phyloP scores from a whole-genome alignment of 2,797 vertebrate genomes.

The Okamejei kenojei region DNA sequence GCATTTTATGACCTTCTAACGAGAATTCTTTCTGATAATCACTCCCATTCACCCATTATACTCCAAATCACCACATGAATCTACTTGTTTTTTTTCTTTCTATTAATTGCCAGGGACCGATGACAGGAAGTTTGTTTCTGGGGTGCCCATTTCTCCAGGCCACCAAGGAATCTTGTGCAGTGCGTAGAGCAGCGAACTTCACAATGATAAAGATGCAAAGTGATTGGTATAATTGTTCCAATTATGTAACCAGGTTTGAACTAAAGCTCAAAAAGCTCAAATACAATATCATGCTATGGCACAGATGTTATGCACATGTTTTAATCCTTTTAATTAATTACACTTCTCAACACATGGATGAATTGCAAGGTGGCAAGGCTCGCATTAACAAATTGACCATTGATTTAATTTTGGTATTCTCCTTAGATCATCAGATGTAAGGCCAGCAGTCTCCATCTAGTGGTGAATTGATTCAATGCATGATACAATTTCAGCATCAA shows the following conservation, averaged over 20 bases:
- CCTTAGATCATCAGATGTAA: neutral
- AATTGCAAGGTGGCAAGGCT: neutral
- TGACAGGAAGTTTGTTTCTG: neutral
- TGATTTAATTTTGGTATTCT: neutral
- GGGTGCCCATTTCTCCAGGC: neutral
- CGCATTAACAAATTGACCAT: neutral
- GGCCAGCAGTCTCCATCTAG: slow-evolving; percentile 1
- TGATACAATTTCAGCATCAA: neutral
- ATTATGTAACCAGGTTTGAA: neutral
- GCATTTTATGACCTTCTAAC: slow-evolving; percentile 1
- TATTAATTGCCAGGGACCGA: neutral
- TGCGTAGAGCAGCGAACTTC: neutral
- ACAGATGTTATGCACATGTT: neutral
- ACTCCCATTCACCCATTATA: slow-evolving; percentile 18
- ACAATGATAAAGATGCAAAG: neutral
- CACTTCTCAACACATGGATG: neutral
- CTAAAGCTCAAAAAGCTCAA: neutral
- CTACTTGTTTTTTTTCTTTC: slow-evolving; percentile 4
- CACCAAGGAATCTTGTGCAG: neutral
- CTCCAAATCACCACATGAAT: neutral
- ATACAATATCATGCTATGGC: neutral
- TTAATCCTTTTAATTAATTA: neutral
- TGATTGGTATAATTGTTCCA: slow-evolving; percentile 6
- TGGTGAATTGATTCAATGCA: neutral
- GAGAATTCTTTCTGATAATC: neutral